These are phyloP conservation scores for Drosophila ohnishii DNA, from an alignment of 1,140 invertebrate genomes.

Conservation along the genomic window DNA sequence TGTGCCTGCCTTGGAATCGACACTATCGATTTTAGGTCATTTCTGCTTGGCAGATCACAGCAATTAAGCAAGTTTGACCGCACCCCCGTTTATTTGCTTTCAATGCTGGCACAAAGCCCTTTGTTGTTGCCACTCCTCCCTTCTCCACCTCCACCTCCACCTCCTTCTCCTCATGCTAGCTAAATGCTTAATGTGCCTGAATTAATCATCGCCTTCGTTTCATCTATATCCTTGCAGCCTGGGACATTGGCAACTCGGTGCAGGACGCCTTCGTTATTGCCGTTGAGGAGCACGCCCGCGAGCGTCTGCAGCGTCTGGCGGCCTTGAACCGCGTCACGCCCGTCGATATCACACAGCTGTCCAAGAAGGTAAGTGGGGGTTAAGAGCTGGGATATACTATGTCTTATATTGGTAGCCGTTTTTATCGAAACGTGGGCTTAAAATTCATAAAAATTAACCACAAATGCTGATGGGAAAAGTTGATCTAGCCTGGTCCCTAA, in stretches of 20 bases:
- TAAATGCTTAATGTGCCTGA: constrained; percentile 48
- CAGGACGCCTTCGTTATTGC: constrained; percentile 99
- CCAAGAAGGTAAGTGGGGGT: constrained; percentile 87
- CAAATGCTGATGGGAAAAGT: background rate
- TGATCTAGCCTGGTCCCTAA: background rate
- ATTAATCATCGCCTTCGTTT: constrained; percentile 32
- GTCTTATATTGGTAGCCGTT: background rate
- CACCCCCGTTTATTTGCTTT: constrained; percentile 13
- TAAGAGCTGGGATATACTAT: background rate
- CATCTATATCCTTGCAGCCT: constrained; percentile 86
- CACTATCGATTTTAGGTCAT: constrained; percentile 19
- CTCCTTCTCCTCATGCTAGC: too few species aligned
- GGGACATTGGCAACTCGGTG: constrained; percentile 93
- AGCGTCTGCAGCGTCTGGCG: constrained; percentile 94
- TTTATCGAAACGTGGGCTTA: background rate
- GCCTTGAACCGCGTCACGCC: constrained; percentile 95
- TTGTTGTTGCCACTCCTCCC: background rate
- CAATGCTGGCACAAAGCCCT: background rate
- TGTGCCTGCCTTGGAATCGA: background rate
- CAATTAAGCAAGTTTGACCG: constrained; percentile 30
- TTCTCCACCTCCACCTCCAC: background rate
- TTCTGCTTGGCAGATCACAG: constrained; percentile 34
- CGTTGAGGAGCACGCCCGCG: constrained; percentile 95
- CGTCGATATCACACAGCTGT: constrained; percentile 97
- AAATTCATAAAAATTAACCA: background rate